Percentiles rank a stretch among this genome's conserved stretches.
These are phyloP conservation scores for Etheostoma cragini DNA, from an alignment of 2,113 vertebrate genomes.

Conservation along the genomic window DNA sequence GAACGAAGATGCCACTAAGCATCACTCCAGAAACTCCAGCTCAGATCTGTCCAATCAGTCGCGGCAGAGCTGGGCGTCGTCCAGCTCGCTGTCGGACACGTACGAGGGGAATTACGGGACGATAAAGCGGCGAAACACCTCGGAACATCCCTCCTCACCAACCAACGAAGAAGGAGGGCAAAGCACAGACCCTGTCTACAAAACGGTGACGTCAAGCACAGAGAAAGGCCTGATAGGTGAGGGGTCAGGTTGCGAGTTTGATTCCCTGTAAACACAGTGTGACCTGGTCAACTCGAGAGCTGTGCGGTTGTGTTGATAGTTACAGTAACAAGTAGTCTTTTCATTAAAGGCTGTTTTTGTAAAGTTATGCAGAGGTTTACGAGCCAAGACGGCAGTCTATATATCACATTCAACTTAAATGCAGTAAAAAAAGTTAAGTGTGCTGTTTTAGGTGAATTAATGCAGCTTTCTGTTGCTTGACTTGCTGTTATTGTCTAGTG, in stretches of 20 bases:
- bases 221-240: constrained; percentile 98
- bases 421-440: not conserved
- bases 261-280: constrained; percentile 44
- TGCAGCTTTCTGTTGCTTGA: constrained; percentile 5
- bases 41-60: constrained; percentile 80
- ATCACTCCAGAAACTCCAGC: constrained; percentile 80
- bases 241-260: constrained; percentile 51
- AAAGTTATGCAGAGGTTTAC: not conserved
- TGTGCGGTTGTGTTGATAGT: not conserved
- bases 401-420: not conserved
- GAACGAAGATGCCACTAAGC: constrained; percentile 73
- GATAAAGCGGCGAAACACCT: constrained; percentile 87
- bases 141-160: constrained; percentile 77
- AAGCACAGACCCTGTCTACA: constrained; percentile 88
- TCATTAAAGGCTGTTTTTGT: not conserved
- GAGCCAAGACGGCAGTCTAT: not conserved
- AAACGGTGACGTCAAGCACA: constrained; percentile 96
- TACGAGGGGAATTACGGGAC: constrained; percentile 92
- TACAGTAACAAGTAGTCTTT: not conserved
- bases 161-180: constrained; percentile 80
- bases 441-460: not conserved
- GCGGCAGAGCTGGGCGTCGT: constrained; percentile 93
- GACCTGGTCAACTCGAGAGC: constrained; percentile 1
- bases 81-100: constrained; percentile 90
- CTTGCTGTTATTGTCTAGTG: not conserved